Percentiles rank a stretch among this genome's conserved stretches.
phyloP scores from a whole-genome alignment of 2,888 invertebrate genomes.

The Nipponacmea schrenckii region DNA sequence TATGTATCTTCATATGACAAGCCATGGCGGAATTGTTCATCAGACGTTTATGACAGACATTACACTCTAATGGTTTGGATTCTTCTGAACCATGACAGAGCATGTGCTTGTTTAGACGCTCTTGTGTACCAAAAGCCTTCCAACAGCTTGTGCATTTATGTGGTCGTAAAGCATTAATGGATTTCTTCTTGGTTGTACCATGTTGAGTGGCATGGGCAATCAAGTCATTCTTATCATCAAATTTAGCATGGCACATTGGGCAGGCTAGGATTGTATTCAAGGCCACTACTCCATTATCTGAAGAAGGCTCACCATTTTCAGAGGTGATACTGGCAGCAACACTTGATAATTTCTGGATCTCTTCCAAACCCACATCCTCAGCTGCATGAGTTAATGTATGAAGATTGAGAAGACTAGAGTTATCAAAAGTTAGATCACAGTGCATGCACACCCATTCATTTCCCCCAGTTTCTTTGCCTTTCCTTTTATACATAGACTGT shows the following conservation, averaged over 20 bases:
- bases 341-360: slow-evolving; percentile 30
- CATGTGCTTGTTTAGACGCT: slow-evolving; percentile 76
- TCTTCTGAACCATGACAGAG: slow-evolving; percentile 75
- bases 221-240: slow-evolving; percentile 67
- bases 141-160: slow-evolving; percentile 77
- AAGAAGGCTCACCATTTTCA: not conserved
- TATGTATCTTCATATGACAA: slow-evolving; percentile 79
- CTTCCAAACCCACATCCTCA: slow-evolving; percentile 64
- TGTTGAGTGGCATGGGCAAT: slow-evolving; percentile 69
- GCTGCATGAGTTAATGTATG: slow-evolving; percentile 72
- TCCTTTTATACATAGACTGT: slow-evolving; percentile 60
- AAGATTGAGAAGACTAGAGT: slow-evolving; percentile 69
- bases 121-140: slow-evolving; percentile 75
- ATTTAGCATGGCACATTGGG: slow-evolving; percentile 65
- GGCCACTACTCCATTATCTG: slow-evolving; percentile 25
- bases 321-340: not conserved
- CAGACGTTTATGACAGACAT: slow-evolving; percentile 70
- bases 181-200: slow-evolving; percentile 37
- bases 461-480: slow-evolving; percentile 53
- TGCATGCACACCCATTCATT: slow-evolving; percentile 67
- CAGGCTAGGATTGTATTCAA: slow-evolving; percentile 51
- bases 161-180: slow-evolving; percentile 67
- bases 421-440: slow-evolving; percentile 68
- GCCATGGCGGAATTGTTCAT: slow-evolving; percentile 79
- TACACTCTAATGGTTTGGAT: slow-evolving; percentile 77